Base-by-base conservation (phyloP, 2,888 invertebrate genomes). In the Rhamphomyia laevipes region DNA sequence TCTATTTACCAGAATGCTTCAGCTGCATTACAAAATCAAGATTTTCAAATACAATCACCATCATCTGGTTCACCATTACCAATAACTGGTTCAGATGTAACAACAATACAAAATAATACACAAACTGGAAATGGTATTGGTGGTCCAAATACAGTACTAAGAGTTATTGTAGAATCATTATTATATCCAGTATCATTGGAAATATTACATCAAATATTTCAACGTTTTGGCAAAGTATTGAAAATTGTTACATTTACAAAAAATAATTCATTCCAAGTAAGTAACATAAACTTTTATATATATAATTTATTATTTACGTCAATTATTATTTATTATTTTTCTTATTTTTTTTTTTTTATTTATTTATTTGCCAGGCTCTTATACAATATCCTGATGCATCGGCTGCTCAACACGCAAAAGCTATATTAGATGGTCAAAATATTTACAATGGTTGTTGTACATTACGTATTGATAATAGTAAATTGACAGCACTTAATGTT, bases 171-270 rank as follows among this genome's bases (percentile, higher is more conserved):
- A 62, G 99, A 99, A 74, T 94, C 97, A 74, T 89, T 97, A 85
- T 78, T 99, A 62, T 99, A 97, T 73, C 96, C 96, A 46, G 95
- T 99, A 62, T 92, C 94, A 49, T 81, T 99, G 66, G 99, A 99
- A 72, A 91, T 96, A 55, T 81, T 99, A 58, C 89, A 94, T 63
- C 86, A 96, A 80, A 94, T 99, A 73, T 99, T 99, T 80, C 92
- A 94, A 63, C 84, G 96, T 61, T 96, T 90, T 73, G 99, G 99
- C 63, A 96, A 95, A 77, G 96, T 99, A 64, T 80, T 97, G 66
- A 96, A 97, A 76, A 97, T 99, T 66, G 97, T 99, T 68, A 99
- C 97, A 62, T 99, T 99, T 78, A 97, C 93, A 65, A 99, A 99
- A 79, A 99, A 99, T 74, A 95, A 96, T 93, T 80, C 71, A 71